Evolutionary conservation across 2,888 invertebrate species (phyloP).

Genomic region (Drosophila anceps): DNA sequence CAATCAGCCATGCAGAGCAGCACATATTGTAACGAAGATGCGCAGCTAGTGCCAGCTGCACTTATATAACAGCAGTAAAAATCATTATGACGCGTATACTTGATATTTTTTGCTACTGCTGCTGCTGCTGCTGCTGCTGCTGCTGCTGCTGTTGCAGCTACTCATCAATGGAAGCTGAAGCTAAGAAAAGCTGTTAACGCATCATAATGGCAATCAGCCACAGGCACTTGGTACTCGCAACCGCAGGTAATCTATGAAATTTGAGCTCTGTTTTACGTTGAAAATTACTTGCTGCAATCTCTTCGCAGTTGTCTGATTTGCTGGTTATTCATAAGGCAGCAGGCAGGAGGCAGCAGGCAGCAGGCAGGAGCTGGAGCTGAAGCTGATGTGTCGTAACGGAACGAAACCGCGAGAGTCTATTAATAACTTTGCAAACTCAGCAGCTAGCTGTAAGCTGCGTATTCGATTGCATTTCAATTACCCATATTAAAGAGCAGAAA

Average conservation of each 20-base stretch:
- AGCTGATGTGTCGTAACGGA: too few relatives aligned
- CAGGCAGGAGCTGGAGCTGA: not conserved
- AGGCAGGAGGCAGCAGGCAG: too few relatives aligned
- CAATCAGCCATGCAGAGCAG: not conserved
- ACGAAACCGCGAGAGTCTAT: not conserved
- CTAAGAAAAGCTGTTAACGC: not conserved
- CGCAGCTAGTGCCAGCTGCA: too few relatives aligned
- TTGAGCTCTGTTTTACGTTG: not conserved
- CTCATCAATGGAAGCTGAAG: too few relatives aligned
- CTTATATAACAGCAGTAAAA: not conserved
- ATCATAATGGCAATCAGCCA: not conserved
- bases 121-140: too few relatives aligned
- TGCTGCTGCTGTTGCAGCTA: too few relatives aligned
- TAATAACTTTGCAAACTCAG: not conserved
- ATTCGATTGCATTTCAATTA: not conserved
- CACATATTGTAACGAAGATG: too few relatives aligned
- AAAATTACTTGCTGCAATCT: not conserved
- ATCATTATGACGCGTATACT: conserved; percentile 25
- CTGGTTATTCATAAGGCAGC: too few relatives aligned
- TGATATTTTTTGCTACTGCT: too few relatives aligned
- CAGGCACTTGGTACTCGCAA: not conserved
- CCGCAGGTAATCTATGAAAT: conserved; percentile 1
- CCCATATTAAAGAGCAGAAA: not conserved
- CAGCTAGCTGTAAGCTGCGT: not conserved
- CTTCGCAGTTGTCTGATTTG: too few relatives aligned